These are phyloP conservation scores for Psettodes erumei DNA, from an alignment of 2,113 vertebrate genomes.

Conservation along the genomic window DNA sequence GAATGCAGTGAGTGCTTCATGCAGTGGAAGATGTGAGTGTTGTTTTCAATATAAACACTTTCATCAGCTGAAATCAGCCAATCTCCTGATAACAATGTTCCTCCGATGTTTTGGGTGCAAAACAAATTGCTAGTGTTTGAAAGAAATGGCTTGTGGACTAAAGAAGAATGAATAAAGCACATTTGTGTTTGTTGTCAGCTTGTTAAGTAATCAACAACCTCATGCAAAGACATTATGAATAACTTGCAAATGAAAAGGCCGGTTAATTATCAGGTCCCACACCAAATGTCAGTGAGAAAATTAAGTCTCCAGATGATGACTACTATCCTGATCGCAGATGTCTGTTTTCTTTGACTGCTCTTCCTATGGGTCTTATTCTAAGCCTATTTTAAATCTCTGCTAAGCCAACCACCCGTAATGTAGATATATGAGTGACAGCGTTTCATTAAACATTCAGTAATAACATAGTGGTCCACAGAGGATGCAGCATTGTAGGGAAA, in stretches of 20 bases:
- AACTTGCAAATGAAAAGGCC: constrained; percentile 69
- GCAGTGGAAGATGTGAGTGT: not conserved
- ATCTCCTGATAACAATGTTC: not conserved
- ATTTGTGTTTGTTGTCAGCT: constrained; percentile 47
- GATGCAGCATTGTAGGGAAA: constrained; percentile 52
- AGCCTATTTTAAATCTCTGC: constrained; percentile 52
- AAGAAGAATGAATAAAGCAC: constrained; percentile 32
- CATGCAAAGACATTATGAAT: constrained; percentile 34
- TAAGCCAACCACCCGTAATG: constrained; percentile 62
- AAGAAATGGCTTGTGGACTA: constrained; percentile 8
- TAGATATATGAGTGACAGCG: constrained; percentile 66
- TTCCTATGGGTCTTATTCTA: constrained; percentile 58
- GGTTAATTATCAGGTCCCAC: constrained; percentile 72
- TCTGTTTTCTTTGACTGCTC: constrained; percentile 64
- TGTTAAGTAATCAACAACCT: constrained; percentile 62
- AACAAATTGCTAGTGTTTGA: constrained; percentile 7
- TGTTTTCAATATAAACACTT: constrained; percentile 5
- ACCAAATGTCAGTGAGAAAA: constrained; percentile 78
- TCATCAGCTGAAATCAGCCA: not conserved
- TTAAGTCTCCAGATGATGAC: constrained; percentile 65
- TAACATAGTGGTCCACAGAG: constrained; percentile 59
- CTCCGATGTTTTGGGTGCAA: not conserved
- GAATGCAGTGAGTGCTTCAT: constrained; percentile 36
- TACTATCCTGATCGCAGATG: constrained; percentile 70
- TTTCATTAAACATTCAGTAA: constrained; percentile 79